Conservation (phyloP, 2,113 vertebrate genomes). For the Tursiops truncatus region DNA sequence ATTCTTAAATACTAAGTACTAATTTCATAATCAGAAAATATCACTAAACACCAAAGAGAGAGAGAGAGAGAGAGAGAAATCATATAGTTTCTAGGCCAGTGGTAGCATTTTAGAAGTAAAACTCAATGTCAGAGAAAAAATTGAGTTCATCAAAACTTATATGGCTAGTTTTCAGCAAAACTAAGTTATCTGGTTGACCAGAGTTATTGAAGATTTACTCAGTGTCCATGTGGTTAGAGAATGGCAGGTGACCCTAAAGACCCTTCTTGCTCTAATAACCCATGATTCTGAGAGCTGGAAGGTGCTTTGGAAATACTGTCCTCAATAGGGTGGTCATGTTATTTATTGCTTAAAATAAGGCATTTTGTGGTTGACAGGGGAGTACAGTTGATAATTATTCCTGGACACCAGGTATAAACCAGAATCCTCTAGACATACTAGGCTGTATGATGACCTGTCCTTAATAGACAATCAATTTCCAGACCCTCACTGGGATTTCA, state of each 20-base stretch:
- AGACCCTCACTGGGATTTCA: neutral
- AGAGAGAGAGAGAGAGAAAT: neutral
- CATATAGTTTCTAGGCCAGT: neutral
- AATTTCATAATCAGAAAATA: slow-evolving; percentile 38
- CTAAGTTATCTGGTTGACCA: neutral
- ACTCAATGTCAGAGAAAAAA: neutral
- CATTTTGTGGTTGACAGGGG: neutral
- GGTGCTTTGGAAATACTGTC: neutral
- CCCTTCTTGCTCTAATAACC: neutral
- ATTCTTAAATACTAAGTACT: neutral
- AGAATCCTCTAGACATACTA: neutral
- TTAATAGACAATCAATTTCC: neutral
- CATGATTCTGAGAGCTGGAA: neutral
- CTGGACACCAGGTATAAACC: neutral
- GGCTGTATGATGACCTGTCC: neutral
- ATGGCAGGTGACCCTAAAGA: neutral
- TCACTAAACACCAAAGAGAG: neutral
- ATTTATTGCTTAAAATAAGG: neutral
- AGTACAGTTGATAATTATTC: neutral
- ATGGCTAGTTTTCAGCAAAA: neutral
- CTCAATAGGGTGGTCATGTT: neutral
- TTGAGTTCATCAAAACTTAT: neutral
- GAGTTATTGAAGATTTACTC: neutral
- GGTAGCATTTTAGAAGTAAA: slow-evolving; percentile 7
- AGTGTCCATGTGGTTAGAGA: neutral